phyloP scores from a whole-genome alignment of 92 coral and sea anemone species.

The Actinernus sp. region DNA sequence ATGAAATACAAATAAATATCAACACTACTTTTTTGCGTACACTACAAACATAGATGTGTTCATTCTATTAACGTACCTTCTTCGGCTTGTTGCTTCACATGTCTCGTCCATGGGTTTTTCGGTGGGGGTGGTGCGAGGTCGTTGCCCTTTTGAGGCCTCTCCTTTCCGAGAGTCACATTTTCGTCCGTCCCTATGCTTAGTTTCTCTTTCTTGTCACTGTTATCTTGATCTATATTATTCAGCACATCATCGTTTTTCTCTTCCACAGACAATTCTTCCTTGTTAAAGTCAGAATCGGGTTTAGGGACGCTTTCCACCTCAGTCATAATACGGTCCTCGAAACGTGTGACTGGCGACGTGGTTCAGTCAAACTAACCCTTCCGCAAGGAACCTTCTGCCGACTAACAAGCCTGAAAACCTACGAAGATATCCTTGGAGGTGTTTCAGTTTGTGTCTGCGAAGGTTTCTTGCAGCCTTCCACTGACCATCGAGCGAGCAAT shows the following conservation, averaged over 20 bases:
- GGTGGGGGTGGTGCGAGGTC: constrained; percentile 91
- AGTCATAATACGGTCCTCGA: constrained; percentile 91
- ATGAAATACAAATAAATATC: constrained; percentile 14
- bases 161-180: constrained; percentile 38
- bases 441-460: constrained; percentile 94
- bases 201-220: constrained; percentile 36
- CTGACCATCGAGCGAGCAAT: constrained; percentile 58
- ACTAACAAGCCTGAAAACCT: constrained; percentile 92
- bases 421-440: constrained; percentile 76
- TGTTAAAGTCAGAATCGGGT: constrained; percentile 72
- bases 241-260: constrained; percentile 28
- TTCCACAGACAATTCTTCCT: constrained; percentile 59
- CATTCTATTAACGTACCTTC: constrained; percentile 29
- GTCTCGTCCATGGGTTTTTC: constrained; percentile 90
- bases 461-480: constrained; percentile 88
- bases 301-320: constrained; percentile 91
- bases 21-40: background rate
- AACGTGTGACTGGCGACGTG: constrained; percentile 75
- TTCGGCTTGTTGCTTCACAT: constrained; percentile 71
- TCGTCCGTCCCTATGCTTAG: constrained; percentile 22
- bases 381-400: constrained; percentile 93
- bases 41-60: background rate
- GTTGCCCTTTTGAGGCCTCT: constrained; percentile 58
- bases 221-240: constrained; percentile 32
- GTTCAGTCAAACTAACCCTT: constrained; percentile 76